Conservation (phyloP, 1,140 invertebrate genomes). For the Zaprionus kolodkinae region DNA sequence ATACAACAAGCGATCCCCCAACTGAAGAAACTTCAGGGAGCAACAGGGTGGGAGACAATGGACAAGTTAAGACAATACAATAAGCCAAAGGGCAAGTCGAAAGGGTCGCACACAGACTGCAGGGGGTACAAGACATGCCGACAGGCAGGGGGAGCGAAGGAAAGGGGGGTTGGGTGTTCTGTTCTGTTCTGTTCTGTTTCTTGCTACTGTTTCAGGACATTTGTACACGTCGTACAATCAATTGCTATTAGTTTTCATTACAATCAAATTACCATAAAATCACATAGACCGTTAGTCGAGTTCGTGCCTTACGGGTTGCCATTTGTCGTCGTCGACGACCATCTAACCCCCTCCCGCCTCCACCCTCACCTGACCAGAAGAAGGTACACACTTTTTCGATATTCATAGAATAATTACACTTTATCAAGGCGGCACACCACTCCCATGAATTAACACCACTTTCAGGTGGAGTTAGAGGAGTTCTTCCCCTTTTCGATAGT, state of each 20-base stretch:
- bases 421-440: constrained; percentile 63
- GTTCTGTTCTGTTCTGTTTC: neutral
- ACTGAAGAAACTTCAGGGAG: neutral
- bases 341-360: neutral
- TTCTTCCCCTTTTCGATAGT: constrained; percentile 35
- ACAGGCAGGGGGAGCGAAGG: neutral
- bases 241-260: constrained; percentile 83
- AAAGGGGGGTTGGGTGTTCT: neutral
- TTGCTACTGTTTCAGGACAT: constrained; percentile 29
- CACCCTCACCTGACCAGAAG: constrained; percentile 32
- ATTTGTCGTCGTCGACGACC: constrained; percentile 17
- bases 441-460: constrained; percentile 70
- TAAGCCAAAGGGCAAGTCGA: neutral
- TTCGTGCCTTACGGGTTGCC: constrained; percentile 46
- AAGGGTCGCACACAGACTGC: constrained; percentile 43
- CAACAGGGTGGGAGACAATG: neutral
- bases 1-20: constrained; percentile 1
- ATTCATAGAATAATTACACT: constrained; percentile 82
- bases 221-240: constrained; percentile 77
- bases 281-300: constrained; percentile 58
- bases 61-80: constrained; percentile 26
- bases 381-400: constrained; percentile 72
- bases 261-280: constrained; percentile 80
- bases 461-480: neutral
- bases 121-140: neutral